Evolutionary conservation across 2,888 invertebrate species (phyloP).

Genomic region (Iphiclides podalirius): DNA sequence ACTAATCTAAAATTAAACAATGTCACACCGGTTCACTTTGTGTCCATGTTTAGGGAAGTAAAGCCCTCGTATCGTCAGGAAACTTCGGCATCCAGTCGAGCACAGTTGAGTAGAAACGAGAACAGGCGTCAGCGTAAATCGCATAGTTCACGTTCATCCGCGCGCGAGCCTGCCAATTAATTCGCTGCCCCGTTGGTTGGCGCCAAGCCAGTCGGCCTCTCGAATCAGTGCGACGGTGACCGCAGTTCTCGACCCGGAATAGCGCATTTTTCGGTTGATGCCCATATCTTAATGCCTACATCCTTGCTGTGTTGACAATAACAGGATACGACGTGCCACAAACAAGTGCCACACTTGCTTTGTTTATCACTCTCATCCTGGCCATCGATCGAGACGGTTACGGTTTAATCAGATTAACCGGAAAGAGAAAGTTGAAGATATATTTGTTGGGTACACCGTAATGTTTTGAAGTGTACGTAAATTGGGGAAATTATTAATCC

Average conservation of each 20-base stretch:
- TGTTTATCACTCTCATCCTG: too few relatives aligned
- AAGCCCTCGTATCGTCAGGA: background rate
- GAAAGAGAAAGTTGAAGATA: too few relatives aligned
- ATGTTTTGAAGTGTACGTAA: too few relatives aligned
- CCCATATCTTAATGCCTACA: background rate
- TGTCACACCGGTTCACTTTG: too few relatives aligned
- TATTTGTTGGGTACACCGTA: too few relatives aligned
- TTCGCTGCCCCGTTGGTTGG: constrained; percentile 38
- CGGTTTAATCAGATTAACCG: too few relatives aligned
- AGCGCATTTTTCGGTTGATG: constrained; percentile 6
- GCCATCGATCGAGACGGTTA: too few relatives aligned
- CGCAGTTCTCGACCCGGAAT: constrained; percentile 23
- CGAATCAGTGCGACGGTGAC: constrained; percentile 25
- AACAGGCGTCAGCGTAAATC: constrained; percentile 30
- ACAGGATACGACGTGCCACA: too few relatives aligned
- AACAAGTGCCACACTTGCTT: background rate
- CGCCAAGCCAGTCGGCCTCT: constrained; percentile 36
- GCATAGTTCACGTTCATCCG: constrained; percentile 40
- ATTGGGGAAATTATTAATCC: too few relatives aligned
- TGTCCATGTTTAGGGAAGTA: too few relatives aligned
- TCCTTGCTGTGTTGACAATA: background rate
- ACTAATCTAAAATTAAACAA: too few relatives aligned
- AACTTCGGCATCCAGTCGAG: background rate
- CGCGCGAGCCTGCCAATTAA: constrained; percentile 47
- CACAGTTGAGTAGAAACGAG: background rate